phyloP scores from a whole-genome alignment of 2,888 invertebrate species.

The Brenthis ino region DNA sequence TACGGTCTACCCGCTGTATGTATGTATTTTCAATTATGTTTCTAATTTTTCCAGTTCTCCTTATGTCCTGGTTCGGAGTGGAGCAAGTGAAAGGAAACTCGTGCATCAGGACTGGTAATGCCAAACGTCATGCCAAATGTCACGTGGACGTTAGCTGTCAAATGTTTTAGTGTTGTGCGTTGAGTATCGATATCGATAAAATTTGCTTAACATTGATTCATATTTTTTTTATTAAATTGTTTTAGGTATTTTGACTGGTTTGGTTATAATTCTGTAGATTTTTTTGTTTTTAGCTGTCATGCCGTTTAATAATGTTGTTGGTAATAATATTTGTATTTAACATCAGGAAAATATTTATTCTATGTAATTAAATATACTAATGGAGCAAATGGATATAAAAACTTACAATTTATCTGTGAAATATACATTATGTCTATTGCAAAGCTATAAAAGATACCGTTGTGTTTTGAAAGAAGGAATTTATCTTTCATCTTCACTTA shows the following conservation, averaged over 20 bases:
- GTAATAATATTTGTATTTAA: too few relatives aligned
- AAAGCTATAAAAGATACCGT: too few relatives aligned
- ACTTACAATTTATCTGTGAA: too few relatives aligned
- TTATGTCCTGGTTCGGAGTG: slow-evolving; percentile 81
- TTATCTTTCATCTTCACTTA: too few relatives aligned
- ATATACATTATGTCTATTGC: too few relatives aligned
- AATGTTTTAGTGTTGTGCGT: slow-evolving; percentile 51
- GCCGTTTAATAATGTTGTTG: too few relatives aligned
- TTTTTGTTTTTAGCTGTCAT: neutral
- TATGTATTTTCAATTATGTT: neutral
- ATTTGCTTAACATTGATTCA: neutral
- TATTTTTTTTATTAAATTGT: neutral
- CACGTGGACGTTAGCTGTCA: slow-evolving; percentile 47
- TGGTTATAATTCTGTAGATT: neutral
- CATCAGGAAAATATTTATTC: too few relatives aligned
- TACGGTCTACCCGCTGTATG: too few relatives aligned
- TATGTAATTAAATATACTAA: too few relatives aligned
- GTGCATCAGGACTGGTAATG: slow-evolving; percentile 79
- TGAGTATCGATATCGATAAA: slow-evolving; percentile 44
- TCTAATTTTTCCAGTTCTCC: slow-evolving; percentile 71
- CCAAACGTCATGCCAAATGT: slow-evolving; percentile 37
- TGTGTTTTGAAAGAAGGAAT: too few relatives aligned
- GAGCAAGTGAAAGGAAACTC: slow-evolving; percentile 77
- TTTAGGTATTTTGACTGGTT: neutral
- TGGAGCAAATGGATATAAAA: too few relatives aligned